Conservation (phyloP, 2,888 invertebrate species). For the Empis stercorea region DNA sequence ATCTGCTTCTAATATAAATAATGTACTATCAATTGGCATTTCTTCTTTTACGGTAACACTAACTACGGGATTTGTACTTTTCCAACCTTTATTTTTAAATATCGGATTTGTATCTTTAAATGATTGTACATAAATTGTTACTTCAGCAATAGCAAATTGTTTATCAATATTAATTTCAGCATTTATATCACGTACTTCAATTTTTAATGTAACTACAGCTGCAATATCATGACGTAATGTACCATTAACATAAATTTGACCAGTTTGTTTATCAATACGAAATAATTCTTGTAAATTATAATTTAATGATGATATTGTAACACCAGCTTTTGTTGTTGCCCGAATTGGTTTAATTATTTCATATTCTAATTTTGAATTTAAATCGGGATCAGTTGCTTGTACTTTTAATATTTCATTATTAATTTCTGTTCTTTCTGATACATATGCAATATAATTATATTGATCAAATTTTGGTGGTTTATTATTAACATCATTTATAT, state of each 20-base stretch:
- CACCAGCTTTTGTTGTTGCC: constrained; percentile 63
- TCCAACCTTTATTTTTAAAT: constrained; percentile 61
- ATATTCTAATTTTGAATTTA: constrained; percentile 54
- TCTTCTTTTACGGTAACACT: constrained; percentile 60
- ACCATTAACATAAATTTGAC: constrained; percentile 53
- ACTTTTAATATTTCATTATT: constrained; percentile 51
- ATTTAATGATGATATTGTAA: constrained; percentile 45
- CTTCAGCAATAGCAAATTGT: constrained; percentile 53
- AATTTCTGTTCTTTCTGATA: constrained; percentile 53
- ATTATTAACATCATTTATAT: constrained; percentile 65
- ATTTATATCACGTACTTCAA: constrained; percentile 56
- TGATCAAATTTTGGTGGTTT: constrained; percentile 64
- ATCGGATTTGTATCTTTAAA: constrained; percentile 64
- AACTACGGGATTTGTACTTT: constrained; percentile 52
- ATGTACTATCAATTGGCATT: constrained; percentile 57
- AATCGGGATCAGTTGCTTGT: constrained; percentile 56
- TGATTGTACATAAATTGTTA: constrained; percentile 65
- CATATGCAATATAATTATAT: constrained; percentile 50
- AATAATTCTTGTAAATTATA: constrained; percentile 56
- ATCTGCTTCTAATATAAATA: constrained; percentile 54
- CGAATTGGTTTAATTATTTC: constrained; percentile 52
- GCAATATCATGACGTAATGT: constrained; percentile 58
- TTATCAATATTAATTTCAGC: constrained; percentile 50
- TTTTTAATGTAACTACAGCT: constrained; percentile 59
- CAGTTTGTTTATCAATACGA: constrained; percentile 54